A percentile compares a stretch with the other conserved stretches of the same genome.
phyloP scores from a whole-genome alignment of 1,140 invertebrate genomes.

The Diorhabda elongata region DNA sequence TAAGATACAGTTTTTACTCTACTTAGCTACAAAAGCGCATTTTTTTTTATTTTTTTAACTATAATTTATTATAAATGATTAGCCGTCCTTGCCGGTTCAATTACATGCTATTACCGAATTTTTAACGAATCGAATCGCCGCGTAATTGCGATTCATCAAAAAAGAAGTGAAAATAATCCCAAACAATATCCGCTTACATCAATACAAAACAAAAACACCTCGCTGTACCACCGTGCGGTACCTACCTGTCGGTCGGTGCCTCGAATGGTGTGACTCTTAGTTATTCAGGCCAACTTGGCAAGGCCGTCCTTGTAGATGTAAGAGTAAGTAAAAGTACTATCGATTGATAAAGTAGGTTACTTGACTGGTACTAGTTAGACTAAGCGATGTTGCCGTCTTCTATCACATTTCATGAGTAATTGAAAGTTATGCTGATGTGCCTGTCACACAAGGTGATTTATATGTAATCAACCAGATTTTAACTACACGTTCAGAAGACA shows the following conservation, averaged over 20 bases:
- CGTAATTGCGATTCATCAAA: not conserved
- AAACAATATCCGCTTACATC: conserved; percentile 18
- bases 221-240: not conserved
- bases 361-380: not conserved
- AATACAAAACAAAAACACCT: conserved; percentile 8
- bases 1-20: no score
- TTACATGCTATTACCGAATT: no score
- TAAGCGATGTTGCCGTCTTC: not conserved
- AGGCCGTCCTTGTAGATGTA: conserved; percentile 19
- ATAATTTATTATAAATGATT: no score
- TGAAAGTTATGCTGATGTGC: no score
- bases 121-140: not conserved
- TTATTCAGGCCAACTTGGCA: conserved; percentile 14
- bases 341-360: conserved; percentile 15
- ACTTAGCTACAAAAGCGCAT: no score
- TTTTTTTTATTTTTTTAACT: no score
- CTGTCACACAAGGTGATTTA: no score
- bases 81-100: no score
- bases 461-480: no score
- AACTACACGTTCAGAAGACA: no score
- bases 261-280: conserved; percentile 12
- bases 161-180: conserved; percentile 3
- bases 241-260: not conserved
- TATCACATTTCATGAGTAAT: not conserved
- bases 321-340: conserved; percentile 20